A percentile compares a stretch with the other conserved stretches of the same genome.
phyloP scores from a whole-genome alignment of 2,888 invertebrate genomes.

The Galerucella pusilla region DNA sequence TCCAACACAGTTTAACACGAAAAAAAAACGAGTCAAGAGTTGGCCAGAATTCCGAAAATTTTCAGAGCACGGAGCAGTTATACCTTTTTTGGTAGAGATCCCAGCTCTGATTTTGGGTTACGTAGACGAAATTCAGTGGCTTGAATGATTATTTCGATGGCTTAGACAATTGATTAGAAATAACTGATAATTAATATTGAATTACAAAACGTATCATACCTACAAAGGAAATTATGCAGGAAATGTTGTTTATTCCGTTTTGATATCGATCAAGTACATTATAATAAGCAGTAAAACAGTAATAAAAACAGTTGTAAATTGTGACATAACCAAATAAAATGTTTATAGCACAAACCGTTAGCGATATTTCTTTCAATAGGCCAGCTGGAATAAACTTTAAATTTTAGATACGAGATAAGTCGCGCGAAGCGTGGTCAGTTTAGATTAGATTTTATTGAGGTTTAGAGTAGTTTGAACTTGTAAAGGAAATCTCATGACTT shows the following conservation, averaged over 20 bases:
- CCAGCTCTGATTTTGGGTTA: too few relatives aligned
- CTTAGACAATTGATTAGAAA: too few relatives aligned
- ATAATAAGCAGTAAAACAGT: conserved; percentile 6
- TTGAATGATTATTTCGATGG: too few relatives aligned
- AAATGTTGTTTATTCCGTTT: conserved; percentile 9
- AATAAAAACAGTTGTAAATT: conserved; percentile 6
- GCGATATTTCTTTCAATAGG: neutral
- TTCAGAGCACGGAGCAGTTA: too few relatives aligned
- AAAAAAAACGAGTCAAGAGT: too few relatives aligned
- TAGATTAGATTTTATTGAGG: conserved; percentile 6
- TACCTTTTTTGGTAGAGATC: too few relatives aligned
- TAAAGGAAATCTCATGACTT: neutral
- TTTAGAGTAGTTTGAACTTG: neutral
- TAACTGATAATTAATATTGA: neutral
- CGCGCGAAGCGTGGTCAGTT: neutral
- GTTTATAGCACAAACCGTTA: neutral
- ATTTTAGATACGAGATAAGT: neutral
- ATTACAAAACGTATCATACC: neutral
- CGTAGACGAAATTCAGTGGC: too few relatives aligned
- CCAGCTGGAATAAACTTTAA: neutral
- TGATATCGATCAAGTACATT: conserved; percentile 1
- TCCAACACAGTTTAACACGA: too few relatives aligned
- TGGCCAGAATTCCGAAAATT: too few relatives aligned
- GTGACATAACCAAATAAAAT: conserved; percentile 9
- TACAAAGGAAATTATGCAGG: conserved; percentile 4